phyloP scores from a whole-genome alignment of 2,113 vertebrate species.

The Azemiops feae region DNA sequence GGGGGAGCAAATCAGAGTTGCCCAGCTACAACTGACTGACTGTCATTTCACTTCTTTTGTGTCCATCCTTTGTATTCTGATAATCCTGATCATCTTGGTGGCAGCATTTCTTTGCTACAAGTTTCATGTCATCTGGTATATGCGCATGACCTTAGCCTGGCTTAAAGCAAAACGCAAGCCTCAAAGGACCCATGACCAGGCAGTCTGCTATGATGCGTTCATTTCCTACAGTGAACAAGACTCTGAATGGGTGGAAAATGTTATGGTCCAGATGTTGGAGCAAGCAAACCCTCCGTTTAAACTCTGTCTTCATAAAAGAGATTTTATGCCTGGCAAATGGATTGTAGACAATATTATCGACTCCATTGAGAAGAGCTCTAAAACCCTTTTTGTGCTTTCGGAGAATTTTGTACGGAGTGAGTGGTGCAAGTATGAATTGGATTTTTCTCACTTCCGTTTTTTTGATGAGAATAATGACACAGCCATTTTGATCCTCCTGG shows the following conservation, averaged over 20 bases:
- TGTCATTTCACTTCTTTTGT: slow-evolving; percentile 76
- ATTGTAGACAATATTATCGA: slow-evolving; percentile 88
- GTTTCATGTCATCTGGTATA: slow-evolving; percentile 83
- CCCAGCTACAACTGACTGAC: slow-evolving; percentile 62
- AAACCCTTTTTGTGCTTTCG: slow-evolving; percentile 84
- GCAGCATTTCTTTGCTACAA: slow-evolving; percentile 58
- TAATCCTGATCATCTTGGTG: slow-evolving; percentile 58
- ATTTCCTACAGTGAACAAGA: slow-evolving; percentile 91
- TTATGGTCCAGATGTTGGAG: slow-evolving; percentile 85
- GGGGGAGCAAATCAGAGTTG: slow-evolving; percentile 55
- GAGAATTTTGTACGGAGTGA: slow-evolving; percentile 87
- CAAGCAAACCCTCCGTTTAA: slow-evolving; percentile 62
- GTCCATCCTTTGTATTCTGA: slow-evolving; percentile 59
- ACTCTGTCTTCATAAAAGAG: slow-evolving; percentile 87
- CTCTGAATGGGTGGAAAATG: slow-evolving; percentile 84
- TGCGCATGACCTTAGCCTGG: slow-evolving; percentile 88
- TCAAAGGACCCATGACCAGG: slow-evolving; percentile 6
- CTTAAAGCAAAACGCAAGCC: slow-evolving; percentile 83
- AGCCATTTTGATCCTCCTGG: slow-evolving; percentile 81
- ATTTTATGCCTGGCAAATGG: slow-evolving; percentile 87
- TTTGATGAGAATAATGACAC: slow-evolving; percentile 80
- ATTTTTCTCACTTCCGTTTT: slow-evolving; percentile 90
- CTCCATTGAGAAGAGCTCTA: slow-evolving; percentile 83
- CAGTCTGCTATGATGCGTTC: slow-evolving; percentile 80
- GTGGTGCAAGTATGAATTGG: slow-evolving; percentile 94